Evolutionary conservation across 1,140 invertebrate species (phyloP).

Genomic region (Ceratina japonica): DNA sequence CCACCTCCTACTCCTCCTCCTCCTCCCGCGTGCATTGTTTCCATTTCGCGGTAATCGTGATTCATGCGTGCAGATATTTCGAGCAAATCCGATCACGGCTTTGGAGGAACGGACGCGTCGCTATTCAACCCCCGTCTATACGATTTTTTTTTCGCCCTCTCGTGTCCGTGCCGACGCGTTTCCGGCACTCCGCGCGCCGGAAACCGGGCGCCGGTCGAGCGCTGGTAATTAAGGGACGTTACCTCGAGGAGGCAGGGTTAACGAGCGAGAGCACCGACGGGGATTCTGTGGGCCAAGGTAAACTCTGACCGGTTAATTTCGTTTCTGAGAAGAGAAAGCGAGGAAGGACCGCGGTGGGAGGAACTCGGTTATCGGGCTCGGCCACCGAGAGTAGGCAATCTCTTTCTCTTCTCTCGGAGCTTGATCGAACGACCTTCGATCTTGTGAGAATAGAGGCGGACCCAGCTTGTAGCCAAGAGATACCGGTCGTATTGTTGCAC

Average conservation of each 20-base stretch:
- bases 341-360: constrained; percentile 13
- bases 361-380: constrained; percentile 37
- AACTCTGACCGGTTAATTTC: constrained; percentile 61
- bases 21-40: constrained; percentile 38
- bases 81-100: constrained; percentile 56
- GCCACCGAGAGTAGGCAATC: neutral
- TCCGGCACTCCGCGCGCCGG: constrained; percentile 1
- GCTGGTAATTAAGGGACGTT: constrained; percentile 67
- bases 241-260: constrained; percentile 62
- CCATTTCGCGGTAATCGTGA: constrained; percentile 53
- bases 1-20: no score
- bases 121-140: constrained; percentile 4
- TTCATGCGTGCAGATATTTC: constrained; percentile 42
- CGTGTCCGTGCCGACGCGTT: neutral
- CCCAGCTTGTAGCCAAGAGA: constrained; percentile 1
- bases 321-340: neutral
- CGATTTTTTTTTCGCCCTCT: constrained; percentile 17
- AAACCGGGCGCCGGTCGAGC: constrained; percentile 30
- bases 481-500: neutral
- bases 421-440: constrained; percentile 9
- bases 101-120: constrained; percentile 16
- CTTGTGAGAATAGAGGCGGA: neutral
- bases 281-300: constrained; percentile 65
- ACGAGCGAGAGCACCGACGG: constrained; percentile 63
- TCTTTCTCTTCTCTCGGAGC: neutral